Conservation (phyloP, 1,140 invertebrate genomes). For the Leptestheria dahalacensis region DNA sequence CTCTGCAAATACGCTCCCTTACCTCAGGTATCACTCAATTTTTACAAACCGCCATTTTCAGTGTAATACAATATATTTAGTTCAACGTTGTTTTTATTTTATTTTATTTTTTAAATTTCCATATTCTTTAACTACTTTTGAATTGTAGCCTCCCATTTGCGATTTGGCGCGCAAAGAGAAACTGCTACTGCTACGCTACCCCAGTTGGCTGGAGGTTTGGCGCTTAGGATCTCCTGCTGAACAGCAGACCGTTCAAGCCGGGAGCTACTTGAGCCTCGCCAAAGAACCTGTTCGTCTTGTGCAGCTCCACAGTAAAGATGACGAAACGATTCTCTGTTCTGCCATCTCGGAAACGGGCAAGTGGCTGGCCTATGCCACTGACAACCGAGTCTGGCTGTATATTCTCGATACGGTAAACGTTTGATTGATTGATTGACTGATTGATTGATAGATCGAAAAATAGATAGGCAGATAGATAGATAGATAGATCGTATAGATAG, state of each 20-base stretch:
- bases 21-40: slow-evolving; percentile 26
- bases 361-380: slow-evolving; percentile 56
- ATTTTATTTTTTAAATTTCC: too few relatives aligned
- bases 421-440: background rate
- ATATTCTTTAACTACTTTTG: too few relatives aligned
- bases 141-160: background rate
- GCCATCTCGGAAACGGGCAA: slow-evolving; percentile 48
- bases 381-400: slow-evolving; percentile 44
- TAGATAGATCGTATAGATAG: too few relatives aligned
- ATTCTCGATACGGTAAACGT: slow-evolving; percentile 32
- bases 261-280: slow-evolving; percentile 27
- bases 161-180: slow-evolving; percentile 36
- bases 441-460: background rate
- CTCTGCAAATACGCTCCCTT: slow-evolving; percentile 54
- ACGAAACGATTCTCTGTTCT: slow-evolving; percentile 45
- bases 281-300: slow-evolving; percentile 47
- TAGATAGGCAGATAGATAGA: too few relatives aligned
- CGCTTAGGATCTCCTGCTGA: slow-evolving; percentile 32
- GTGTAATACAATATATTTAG: background rate
- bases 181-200: slow-evolving; percentile 49
- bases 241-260: background rate
- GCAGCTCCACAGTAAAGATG: slow-evolving; percentile 39
- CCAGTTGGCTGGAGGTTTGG: slow-evolving; percentile 46
- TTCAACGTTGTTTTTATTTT: slow-evolving; percentile 2
- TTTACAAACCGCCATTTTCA: too few relatives aligned